Conservation (phyloP, 2,113 vertebrate genomes). For the Dascyllus trimaculatus region DNA sequence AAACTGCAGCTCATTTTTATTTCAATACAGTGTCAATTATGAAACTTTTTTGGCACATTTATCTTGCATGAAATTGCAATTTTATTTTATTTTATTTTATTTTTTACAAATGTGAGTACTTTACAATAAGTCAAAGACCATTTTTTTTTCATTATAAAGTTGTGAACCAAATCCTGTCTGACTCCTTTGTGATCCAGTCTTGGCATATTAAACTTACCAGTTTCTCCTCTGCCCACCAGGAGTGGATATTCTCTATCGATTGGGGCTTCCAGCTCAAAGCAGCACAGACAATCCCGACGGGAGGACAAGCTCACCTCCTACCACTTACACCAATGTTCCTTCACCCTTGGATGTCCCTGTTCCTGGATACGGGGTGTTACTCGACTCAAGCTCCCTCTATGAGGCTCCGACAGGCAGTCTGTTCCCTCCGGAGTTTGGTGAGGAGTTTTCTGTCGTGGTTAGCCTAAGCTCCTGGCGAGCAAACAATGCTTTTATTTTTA, state of each 20-base stretch:
- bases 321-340: constrained; percentile 64
- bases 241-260: constrained; percentile 92
- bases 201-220: not conserved
- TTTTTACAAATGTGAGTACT: too few species aligned
- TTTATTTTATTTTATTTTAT: too few species aligned
- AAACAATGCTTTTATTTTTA: constrained; percentile 96
- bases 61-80: too few species aligned
- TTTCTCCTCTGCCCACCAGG: constrained; percentile 84
- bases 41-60: too few species aligned
- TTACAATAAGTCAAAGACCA: too few species aligned
- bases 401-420: constrained; percentile 85
- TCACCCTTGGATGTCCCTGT: constrained; percentile 81
- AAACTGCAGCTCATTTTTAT: too few species aligned
- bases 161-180: not conserved
- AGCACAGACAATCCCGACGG: constrained; percentile 78
- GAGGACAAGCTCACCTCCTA: constrained; percentile 72
- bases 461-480: constrained; percentile 89
- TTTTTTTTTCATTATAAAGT: too few species aligned
- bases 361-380: constrained; percentile 85
- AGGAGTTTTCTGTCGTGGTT: constrained; percentile 90
- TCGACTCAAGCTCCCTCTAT: constrained; percentile 84
- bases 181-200: not conserved
- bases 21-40: too few species aligned
- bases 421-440: constrained; percentile 84
- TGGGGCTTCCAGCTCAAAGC: constrained; percentile 87